Evolutionary conservation across 2,113 vertebrate genomes (phyloP).

Genomic region (Cyphomyrus plagiostoma): DNA sequence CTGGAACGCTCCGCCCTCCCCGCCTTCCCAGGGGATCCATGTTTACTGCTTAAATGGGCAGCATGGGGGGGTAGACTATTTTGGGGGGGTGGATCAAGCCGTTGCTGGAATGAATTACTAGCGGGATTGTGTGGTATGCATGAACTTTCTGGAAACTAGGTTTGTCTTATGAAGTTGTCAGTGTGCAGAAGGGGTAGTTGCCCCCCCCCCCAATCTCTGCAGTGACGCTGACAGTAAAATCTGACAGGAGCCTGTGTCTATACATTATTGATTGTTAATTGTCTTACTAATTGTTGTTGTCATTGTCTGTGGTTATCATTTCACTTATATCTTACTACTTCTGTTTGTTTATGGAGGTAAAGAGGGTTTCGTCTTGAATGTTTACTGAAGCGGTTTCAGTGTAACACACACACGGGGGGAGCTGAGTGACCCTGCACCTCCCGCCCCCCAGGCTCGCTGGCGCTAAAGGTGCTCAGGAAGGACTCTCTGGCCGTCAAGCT

Average conservation of each 20-base stretch:
- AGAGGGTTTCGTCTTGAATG: no score
- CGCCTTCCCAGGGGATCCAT: neutral
- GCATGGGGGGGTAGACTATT: neutral
- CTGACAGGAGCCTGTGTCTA: neutral
- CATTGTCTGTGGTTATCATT: neutral
- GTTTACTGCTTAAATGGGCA: neutral
- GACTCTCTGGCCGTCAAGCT: constrained; percentile 97
- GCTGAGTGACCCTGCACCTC: constrained; percentile 5
- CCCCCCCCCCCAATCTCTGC: no score
- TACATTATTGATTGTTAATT: neutral
- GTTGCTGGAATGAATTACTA: neutral
- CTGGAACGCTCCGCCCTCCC: neutral
- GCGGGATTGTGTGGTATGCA: neutral
- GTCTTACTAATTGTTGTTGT: no score
- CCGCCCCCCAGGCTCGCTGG: constrained; percentile 72
- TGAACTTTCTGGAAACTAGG: neutral
- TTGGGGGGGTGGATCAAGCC: neutral
- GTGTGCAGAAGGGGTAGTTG: no score
- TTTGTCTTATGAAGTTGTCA: neutral
- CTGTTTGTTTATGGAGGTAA: neutral
- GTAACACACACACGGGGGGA: neutral
- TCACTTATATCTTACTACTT: neutral
- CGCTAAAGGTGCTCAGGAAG: constrained; percentile 91
- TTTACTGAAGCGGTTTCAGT: no score
- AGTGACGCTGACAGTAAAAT: no score